Evolutionary conservation across 1,140 invertebrate species (phyloP).

Genomic region (Ptiloglossa arizonensis): DNA sequence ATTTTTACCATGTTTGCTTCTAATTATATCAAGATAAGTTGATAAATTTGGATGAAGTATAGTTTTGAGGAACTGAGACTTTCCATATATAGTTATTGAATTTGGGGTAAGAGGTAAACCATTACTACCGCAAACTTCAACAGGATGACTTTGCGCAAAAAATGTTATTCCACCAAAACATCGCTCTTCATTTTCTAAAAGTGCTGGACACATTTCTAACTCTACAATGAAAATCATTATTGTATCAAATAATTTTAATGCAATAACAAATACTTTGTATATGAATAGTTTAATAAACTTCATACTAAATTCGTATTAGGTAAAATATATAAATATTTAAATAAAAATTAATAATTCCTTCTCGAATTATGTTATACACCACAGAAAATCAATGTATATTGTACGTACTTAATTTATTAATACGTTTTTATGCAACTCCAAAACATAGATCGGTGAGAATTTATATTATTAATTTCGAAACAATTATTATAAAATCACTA

Average conservation of each 20-base stretch:
- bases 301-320: neutral
- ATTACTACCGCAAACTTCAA: slow-evolving; percentile 96
- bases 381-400: slow-evolving; percentile 3
- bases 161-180: slow-evolving; percentile 93
- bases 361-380: neutral
- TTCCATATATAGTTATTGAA: slow-evolving; percentile 95
- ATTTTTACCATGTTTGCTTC: slow-evolving; percentile 94
- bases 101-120: slow-evolving; percentile 97
- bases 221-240: slow-evolving; percentile 34
- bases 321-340: neutral
- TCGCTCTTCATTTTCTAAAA: slow-evolving; percentile 78
- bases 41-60: slow-evolving; percentile 92
- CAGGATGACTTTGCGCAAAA: slow-evolving; percentile 94
- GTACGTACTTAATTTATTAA: slow-evolving; percentile 12
- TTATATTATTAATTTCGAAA: neutral
- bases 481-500: neutral
- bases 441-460: neutral
- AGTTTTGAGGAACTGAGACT: slow-evolving; percentile 91
- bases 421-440: slow-evolving; percentile 7
- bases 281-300: neutral
- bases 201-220: slow-evolving; percentile 76
- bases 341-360: neutral
- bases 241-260: neutral
- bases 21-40: slow-evolving; percentile 94
- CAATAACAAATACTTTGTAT: neutral